These are phyloP conservation scores for Danionella cerebrum DNA, from an alignment of 2,113 vertebrate genomes.

Conservation along the genomic window DNA sequence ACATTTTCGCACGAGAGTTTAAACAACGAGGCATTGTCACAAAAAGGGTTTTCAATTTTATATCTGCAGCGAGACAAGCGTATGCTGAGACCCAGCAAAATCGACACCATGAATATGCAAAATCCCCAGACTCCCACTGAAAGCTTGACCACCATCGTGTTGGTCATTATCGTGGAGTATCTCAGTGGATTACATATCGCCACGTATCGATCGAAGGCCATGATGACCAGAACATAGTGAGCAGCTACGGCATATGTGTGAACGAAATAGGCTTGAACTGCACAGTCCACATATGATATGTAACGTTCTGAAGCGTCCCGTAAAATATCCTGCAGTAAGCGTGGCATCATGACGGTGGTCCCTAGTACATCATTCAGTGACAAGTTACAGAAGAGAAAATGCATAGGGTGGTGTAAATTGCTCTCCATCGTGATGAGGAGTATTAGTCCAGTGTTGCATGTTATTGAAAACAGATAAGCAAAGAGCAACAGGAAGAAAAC, in stretches of 20 bases:
- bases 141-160: slow-evolving; percentile 39
- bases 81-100: slow-evolving; percentile 36
- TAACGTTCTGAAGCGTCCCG: background rate
- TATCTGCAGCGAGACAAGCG: slow-evolving; percentile 45
- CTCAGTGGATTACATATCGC: slow-evolving; percentile 49
- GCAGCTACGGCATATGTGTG: slow-evolving; percentile 21
- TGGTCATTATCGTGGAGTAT: slow-evolving; percentile 48
- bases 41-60: slow-evolving; percentile 42
- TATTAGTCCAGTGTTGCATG: slow-evolving; percentile 45
- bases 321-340: slow-evolving; percentile 36
- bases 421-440: slow-evolving; percentile 36
- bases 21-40: slow-evolving; percentile 54
- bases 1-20: slow-evolving; percentile 50
- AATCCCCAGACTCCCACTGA: slow-evolving; percentile 38
- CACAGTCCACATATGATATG: slow-evolving; percentile 48
- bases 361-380: slow-evolving; percentile 48
- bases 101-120: background rate
- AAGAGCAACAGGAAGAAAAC: slow-evolving; percentile 44
- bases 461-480: slow-evolving; percentile 41
- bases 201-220: slow-evolving; percentile 57
- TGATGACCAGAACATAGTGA: slow-evolving; percentile 50
- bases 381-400: slow-evolving; percentile 55
- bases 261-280: slow-evolving; percentile 46
- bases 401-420: slow-evolving; percentile 57
- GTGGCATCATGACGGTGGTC: slow-evolving; percentile 34